phyloP scores from a whole-genome alignment of 2,113 vertebrate species.

The Ramphastos sulfuratus region DNA sequence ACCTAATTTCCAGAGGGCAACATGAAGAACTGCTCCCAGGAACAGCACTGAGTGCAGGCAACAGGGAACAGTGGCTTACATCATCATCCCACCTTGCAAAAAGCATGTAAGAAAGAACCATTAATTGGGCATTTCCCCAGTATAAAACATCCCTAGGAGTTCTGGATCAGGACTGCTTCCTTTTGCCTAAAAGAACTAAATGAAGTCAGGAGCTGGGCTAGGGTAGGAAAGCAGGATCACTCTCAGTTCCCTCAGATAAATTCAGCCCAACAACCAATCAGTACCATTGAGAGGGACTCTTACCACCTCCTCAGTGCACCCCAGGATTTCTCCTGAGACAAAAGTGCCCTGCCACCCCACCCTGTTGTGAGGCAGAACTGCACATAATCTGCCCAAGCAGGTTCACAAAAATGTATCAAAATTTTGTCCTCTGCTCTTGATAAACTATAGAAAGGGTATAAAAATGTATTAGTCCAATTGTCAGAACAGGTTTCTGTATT shows the following conservation, averaged over 20 bases:
- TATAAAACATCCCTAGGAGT: background rate
- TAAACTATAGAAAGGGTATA: too few relatives aligned
- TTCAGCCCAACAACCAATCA: background rate
- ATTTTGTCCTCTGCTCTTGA: background rate
- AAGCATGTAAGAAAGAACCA: background rate
- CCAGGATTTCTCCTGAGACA: background rate
- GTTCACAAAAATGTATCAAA: background rate
- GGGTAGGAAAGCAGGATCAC: background rate
- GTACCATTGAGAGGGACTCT: background rate
- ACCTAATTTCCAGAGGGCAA: background rate
- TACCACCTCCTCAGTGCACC: accelerated
- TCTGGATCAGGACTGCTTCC: background rate
- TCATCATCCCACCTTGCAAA: background rate
- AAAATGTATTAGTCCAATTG: too few relatives aligned
- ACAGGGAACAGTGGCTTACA: accelerated
- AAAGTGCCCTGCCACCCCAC: background rate
- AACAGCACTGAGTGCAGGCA: accelerated
- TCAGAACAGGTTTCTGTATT: background rate
- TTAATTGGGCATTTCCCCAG: too few relatives aligned
- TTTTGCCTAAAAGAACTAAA: background rate
- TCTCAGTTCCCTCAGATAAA: background rate
- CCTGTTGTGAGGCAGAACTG: background rate
- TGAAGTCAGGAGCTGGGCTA: background rate
- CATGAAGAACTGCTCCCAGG: background rate
- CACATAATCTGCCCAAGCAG: background rate